phyloP scores from a whole-genome alignment of 37 sponge, comb jelly and placozoan species.

The Ianthella basta region DNA sequence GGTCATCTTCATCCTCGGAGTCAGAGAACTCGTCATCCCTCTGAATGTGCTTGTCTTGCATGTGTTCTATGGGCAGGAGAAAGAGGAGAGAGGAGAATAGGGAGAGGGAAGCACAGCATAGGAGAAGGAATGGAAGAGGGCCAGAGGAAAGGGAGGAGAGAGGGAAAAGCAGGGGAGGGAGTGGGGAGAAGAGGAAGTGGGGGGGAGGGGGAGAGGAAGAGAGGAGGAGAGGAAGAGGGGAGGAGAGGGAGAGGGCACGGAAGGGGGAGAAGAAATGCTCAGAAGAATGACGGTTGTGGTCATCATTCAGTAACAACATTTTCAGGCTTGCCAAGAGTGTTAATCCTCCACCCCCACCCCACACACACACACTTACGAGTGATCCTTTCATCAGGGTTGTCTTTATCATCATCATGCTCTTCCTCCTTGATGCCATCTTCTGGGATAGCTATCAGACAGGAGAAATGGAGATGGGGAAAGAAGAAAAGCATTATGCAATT shows the following conservation, averaged over 20 bases:
- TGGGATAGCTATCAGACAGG: constrained; percentile 70
- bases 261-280: no score
- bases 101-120: not conserved
- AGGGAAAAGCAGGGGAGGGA: no score
- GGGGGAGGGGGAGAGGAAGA: not conserved
- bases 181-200: no score
- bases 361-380: constrained; percentile 57
- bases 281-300: no score
- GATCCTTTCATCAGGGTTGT: constrained; percentile 83
- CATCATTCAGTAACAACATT: not conserved
- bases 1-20: constrained; percentile 88
- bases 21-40: constrained; percentile 89
- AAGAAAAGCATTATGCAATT: not conserved
- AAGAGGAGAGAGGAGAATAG: not conserved
- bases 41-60: constrained; percentile 74
- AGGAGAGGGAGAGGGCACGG: no score
- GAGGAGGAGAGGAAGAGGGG: not conserved
- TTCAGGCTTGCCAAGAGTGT: not conserved
- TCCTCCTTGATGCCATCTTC: constrained; percentile 70
- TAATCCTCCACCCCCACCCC: not conserved
- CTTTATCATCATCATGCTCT: constrained; percentile 61
- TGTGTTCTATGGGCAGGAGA: constrained; percentile 45
- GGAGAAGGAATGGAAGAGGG: not conserved
- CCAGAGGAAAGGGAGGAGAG: no score
- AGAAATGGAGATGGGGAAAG: not conserved